phyloP scores from a whole-genome alignment of 92 coral and sea anemone genomes.

The Pocillopora grandis region DNA sequence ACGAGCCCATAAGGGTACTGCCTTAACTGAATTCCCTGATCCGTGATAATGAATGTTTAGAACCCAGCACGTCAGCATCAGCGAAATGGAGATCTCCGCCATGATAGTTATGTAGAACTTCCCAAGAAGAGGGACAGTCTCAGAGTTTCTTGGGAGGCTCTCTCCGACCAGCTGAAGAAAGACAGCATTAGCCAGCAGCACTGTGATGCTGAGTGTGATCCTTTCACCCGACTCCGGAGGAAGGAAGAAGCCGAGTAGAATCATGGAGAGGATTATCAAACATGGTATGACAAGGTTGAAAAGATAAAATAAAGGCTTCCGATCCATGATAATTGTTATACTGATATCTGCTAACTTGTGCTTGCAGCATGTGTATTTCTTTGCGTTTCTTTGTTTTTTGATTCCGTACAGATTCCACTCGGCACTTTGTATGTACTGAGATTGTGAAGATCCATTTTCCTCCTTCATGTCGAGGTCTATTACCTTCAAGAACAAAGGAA shows the following conservation, averaged over 20 bases:
- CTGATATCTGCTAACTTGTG: conserved; percentile 83
- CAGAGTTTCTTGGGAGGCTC: conserved; percentile 95
- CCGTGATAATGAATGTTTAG: conserved; percentile 92
- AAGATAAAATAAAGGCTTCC: conserved; percentile 90
- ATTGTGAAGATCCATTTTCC: conserved; percentile 72
- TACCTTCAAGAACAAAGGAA: conserved; percentile 41
- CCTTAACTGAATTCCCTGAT: conserved; percentile 70
- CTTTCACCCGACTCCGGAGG: conserved; percentile 99
- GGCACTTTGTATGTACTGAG: conserved; percentile 85
- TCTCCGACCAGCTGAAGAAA: conserved; percentile 94
- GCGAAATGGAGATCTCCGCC: conserved; percentile 92
- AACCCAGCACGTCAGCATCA: conserved; percentile 94
- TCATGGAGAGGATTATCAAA: conserved; percentile 87
- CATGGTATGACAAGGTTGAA: conserved; percentile 95
- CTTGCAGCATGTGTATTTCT: conserved; percentile 76
- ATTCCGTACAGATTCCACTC: conserved; percentile 84
- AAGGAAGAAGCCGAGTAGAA: conserved; percentile 89
- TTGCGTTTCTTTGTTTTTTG: conserved; percentile 54
- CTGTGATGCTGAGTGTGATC: conserved; percentile 91
- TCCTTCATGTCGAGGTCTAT: conserved; percentile 82
- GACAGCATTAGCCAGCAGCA: conserved; percentile 96
- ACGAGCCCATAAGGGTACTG: conserved; percentile 87
- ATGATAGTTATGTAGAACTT: conserved; percentile 93
- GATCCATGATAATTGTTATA: conserved; percentile 62
- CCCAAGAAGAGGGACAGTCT: conserved; percentile 89